These are phyloP conservation scores for Actenoides hombroni DNA, from an alignment of 2,113 vertebrate species.

Conservation along the genomic window DNA sequence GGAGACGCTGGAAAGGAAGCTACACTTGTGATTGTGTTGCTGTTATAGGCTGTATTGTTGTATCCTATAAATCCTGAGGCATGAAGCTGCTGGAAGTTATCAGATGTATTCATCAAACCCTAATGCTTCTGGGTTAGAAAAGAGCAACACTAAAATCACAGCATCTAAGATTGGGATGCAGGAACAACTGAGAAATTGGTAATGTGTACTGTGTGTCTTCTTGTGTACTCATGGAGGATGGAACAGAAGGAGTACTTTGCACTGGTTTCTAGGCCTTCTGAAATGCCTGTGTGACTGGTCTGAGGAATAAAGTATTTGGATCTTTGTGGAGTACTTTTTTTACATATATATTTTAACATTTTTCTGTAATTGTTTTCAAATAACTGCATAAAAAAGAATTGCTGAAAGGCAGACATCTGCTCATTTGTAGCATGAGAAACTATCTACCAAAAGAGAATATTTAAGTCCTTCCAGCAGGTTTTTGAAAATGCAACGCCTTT, in stretches of 20 bases:
- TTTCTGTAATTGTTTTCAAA: conserved; percentile 62
- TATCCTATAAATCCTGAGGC: background rate
- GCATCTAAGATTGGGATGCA: background rate
- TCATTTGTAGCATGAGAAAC: conserved; percentile 4
- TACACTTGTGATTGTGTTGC: background rate
- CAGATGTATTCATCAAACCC: background rate
- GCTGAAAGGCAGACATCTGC: conserved; percentile 57
- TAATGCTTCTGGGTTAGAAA: background rate
- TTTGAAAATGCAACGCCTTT: conserved; percentile 18
- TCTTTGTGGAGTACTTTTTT: background rate
- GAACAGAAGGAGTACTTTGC: background rate
- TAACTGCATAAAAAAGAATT: conserved; percentile 18
- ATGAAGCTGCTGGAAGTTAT: background rate
- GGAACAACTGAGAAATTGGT: background rate
- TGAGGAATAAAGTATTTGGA: background rate
- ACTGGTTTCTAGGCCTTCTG: background rate
- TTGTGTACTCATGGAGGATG: background rate
- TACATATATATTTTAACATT: conserved; percentile 1
- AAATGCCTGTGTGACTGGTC: background rate
- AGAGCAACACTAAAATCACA: background rate
- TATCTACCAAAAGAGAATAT: conserved; percentile 27
- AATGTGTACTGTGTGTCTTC: background rate
- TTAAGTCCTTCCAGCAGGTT: conserved; percentile 23
- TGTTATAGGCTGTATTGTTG: background rate
- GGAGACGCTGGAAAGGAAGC: background rate